Evolutionary conservation across 2,797 vertebrate genomes (phyloP).

Genomic region (Bovichtus diacanthus): DNA sequence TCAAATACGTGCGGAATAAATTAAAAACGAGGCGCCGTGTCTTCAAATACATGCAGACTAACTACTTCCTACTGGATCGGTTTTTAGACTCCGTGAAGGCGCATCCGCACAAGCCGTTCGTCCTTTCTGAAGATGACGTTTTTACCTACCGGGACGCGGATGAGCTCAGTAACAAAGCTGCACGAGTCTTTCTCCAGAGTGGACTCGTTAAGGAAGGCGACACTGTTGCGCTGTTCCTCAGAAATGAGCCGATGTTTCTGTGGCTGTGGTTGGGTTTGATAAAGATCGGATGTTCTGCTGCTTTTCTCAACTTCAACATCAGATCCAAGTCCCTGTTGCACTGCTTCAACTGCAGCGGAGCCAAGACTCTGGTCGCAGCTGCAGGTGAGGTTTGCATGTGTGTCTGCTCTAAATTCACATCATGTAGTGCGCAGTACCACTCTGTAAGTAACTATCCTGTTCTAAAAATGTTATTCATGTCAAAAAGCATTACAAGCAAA

Average conservation of each 20-base stretch:
- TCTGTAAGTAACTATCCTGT: too few species aligned
- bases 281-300: constrained; percentile 86
- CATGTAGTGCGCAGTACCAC: too few species aligned
- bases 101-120: constrained; percentile 78
- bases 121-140: constrained; percentile 74
- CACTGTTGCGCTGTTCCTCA: constrained; percentile 84
- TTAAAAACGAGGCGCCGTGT: accelerated
- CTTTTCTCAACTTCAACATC: constrained; percentile 87
- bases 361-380: constrained; percentile 81
- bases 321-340: constrained; percentile 83
- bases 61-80: constrained; percentile 72
- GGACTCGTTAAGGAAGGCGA: constrained; percentile 75
- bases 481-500: too few species aligned
- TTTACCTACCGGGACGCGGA: constrained; percentile 84
- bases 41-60: constrained; percentile 17
- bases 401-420: too few species aligned
- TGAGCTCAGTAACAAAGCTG: constrained; percentile 82
- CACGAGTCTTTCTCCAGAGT: constrained; percentile 74
- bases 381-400: constrained; percentile 54
- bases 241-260: constrained; percentile 83
- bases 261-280: constrained; percentile 86
- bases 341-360: constrained; percentile 83
- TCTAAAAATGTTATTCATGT: too few species aligned
- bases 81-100: constrained; percentile 72
- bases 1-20: not conserved